Evolutionary conservation across 2,797 vertebrate genomes (phyloP).

Genomic region (Molossus molossus): DNA sequence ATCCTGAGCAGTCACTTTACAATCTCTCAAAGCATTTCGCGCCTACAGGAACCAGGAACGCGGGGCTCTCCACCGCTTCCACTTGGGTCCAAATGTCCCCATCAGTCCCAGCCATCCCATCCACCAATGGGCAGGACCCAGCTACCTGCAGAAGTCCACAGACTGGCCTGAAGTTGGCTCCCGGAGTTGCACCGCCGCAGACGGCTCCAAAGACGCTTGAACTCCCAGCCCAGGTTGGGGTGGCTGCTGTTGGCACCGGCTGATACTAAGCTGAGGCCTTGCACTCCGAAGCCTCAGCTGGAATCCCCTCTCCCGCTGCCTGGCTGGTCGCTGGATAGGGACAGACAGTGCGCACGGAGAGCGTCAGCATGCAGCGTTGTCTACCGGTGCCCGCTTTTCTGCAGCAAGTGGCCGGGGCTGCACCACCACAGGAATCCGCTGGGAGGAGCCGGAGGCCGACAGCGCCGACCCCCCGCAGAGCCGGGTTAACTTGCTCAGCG

Average conservation of each 20-base stretch:
- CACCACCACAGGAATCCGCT: background rate
- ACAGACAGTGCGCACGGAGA: background rate
- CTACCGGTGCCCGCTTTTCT: background rate
- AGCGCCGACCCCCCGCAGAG: accelerated
- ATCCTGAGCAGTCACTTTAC: background rate
- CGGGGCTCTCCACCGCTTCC: background rate
- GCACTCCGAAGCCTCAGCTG: background rate
- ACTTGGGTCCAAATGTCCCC: background rate
- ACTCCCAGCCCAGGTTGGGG: constrained; percentile 88
- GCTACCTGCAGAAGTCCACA: constrained; percentile 59
- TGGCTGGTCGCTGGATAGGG: background rate
- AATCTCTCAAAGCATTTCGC: background rate
- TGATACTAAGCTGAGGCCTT: background rate
- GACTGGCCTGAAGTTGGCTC: constrained; percentile 44
- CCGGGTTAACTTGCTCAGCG: background rate
- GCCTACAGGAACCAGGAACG: background rate
- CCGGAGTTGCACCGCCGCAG: background rate
- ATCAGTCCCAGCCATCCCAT: background rate
- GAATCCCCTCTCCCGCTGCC: background rate
- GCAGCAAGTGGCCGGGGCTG: background rate
- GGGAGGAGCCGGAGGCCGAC: constrained; percentile 66
- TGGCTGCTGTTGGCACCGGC: background rate
- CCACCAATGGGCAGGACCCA: background rate
- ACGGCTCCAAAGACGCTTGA: constrained; percentile 76
- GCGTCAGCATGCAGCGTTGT: background rate